Conservation (phyloP, 2,888 invertebrate genomes). For the Tribolium freemani region DNA sequence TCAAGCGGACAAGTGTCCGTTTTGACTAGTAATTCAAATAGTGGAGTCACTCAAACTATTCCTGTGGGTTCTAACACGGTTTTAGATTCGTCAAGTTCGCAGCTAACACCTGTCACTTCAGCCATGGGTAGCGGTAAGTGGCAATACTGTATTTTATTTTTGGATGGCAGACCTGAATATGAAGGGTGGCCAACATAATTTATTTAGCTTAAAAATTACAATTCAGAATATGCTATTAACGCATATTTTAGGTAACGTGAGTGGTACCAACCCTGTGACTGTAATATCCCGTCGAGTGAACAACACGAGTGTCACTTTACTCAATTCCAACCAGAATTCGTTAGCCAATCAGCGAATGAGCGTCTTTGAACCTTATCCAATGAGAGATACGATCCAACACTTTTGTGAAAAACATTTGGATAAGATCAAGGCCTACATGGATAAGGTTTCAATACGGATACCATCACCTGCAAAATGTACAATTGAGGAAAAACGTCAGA, state of each 20-base stretch:
- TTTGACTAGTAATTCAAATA: conserved; percentile 59
- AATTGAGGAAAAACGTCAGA: conserved; percentile 90
- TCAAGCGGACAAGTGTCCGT: conserved; percentile 65
- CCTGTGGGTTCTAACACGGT: conserved; percentile 59
- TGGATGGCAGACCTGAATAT: too few relatives aligned
- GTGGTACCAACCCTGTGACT: conserved; percentile 72
- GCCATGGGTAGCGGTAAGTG: conserved; percentile 57
- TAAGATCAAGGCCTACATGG: conserved; percentile 93
- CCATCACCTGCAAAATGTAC: conserved; percentile 95
- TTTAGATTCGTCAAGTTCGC: conserved; percentile 43
- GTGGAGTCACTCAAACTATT: conserved; percentile 63
- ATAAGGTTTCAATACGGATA: conserved; percentile 84
- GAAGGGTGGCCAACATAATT: too few relatives aligned
- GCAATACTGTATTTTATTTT: too few relatives aligned
- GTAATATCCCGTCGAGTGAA: conserved; percentile 74
- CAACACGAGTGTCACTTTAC: conserved; percentile 84
- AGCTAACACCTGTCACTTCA: conserved; percentile 41
- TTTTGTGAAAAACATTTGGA: conserved; percentile 96
- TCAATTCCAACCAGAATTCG: conserved; percentile 71
- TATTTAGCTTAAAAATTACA: too few relatives aligned
- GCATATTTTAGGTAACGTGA: conserved; percentile 64
- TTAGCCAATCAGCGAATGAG: conserved; percentile 76
- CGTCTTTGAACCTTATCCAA: conserved; percentile 92
- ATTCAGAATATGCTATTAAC: too few relatives aligned
- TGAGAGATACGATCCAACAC: conserved; percentile 93